Base-by-base conservation (phyloP, 2,888 invertebrate species). In the Stomorhina lunata region DNA sequence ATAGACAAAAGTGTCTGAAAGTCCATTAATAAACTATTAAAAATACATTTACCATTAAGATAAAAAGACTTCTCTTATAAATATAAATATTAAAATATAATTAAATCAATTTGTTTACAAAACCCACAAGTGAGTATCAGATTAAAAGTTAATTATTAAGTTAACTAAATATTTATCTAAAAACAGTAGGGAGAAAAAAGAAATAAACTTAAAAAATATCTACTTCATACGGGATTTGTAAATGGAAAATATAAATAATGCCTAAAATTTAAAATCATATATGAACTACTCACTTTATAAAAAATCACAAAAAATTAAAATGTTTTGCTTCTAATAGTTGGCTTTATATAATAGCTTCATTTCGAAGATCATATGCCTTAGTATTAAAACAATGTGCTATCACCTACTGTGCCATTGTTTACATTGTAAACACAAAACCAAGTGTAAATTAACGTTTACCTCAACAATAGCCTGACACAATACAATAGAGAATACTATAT, bases 401-500 rank as follows among this genome's bases (percentile, higher is more conserved):
- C 4, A n/a, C 7, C 6, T n/a, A 29, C 45, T 71, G 57, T 32
- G 34, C 12, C 15, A n/a, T 40, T 29, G 34, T 20, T 55, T 55
- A 27, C 29, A 27, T 20, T 4, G 45, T n/a, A 25, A 22, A 22
- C 3, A 53, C 17, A 37, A 22, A 37, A n/a, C n/a, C 37, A 15
- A n/a, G 10, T 71, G 45, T 32, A 32, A 20, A 34, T 71, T 22
- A 59, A 57, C 22, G 32, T 45, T 45, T 32, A 57, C 43, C 15
- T 9, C 15, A 71, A 59, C 57, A 71, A 59, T 59, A 59, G 10
- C 32, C 32, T 45, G 45, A 15, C 15, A 53, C 22, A 45, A 71
- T 57, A 71, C 57, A 71, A 71, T 45, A 57, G 32, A 71, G 29
- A 57, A 59, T 71, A n/a, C n/a, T n/a, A n/a, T n/a, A 59, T 32